phyloP scores from a whole-genome alignment of 2,888 invertebrate genomes.

The Drosophila eohydei region DNA sequence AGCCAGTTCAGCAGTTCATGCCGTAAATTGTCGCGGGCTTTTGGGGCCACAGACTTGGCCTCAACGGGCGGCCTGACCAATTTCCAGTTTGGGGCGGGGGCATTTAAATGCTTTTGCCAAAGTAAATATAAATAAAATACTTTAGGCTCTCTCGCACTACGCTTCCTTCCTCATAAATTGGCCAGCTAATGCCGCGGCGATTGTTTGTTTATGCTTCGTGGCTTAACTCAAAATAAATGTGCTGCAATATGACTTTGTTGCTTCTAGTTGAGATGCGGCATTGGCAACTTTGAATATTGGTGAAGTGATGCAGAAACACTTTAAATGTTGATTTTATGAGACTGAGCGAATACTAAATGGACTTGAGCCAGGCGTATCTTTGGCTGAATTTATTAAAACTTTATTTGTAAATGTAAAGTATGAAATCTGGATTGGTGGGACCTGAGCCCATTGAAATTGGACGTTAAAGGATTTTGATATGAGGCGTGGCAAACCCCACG shows the following conservation, averaged over 20 bases:
- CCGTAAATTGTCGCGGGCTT: conserved; percentile 63
- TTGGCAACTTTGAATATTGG: not conserved
- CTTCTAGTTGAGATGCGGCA: not conserved
- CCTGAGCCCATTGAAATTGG: too few species aligned
- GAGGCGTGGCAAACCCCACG: too few species aligned
- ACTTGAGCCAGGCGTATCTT: not conserved
- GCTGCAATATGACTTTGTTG: conserved; percentile 29
- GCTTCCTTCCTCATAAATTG: conserved; percentile 46
- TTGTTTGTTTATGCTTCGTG: conserved; percentile 52
- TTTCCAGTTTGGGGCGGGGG: not conserved
- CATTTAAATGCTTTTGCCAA: conserved; percentile 52
- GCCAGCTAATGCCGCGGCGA: conserved; percentile 46
- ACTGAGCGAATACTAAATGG: not conserved
- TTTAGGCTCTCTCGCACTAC: conserved; percentile 14
- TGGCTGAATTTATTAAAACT: not conserved
- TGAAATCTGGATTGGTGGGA: too few species aligned
- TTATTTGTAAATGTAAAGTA: too few species aligned
- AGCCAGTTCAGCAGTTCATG: conserved; percentile 50
- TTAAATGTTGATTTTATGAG: not conserved
- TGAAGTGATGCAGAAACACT: not conserved
- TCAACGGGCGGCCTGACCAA: conserved; percentile 27
- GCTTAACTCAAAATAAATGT: conserved; percentile 42
- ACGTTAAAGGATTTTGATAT: too few species aligned
- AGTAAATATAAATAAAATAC: conserved; percentile 60
- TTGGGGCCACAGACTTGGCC: conserved; percentile 32